Evolutionary conservation across 1,140 invertebrate species (phyloP).

Genomic region (Ruditapes philippinarum): DNA sequence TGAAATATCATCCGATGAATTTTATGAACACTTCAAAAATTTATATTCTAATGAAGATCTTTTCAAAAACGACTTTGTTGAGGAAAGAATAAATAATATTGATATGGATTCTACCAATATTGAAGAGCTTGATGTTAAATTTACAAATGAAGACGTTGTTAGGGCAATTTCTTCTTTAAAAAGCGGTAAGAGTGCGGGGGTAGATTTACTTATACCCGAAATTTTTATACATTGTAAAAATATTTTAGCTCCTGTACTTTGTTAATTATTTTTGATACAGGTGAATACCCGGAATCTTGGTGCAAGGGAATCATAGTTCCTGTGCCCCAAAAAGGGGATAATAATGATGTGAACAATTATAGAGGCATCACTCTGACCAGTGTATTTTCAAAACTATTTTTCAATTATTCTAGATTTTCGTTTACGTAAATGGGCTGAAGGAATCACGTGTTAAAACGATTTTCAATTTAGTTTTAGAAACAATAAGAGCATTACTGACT

Average conservation of each 20-base stretch:
- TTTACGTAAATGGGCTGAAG: slow-evolving; percentile 12
- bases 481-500: slow-evolving; percentile 5
- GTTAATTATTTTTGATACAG: slow-evolving; percentile 30
- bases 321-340: slow-evolving; percentile 50
- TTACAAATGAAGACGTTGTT: background rate
- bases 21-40: background rate
- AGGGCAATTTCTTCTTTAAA: background rate
- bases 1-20: background rate
- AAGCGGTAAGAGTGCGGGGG: background rate
- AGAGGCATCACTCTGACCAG: slow-evolving; percentile 48
- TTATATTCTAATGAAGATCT: background rate
- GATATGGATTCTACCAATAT: background rate
- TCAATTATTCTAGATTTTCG: slow-evolving; percentile 29
- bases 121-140: background rate
- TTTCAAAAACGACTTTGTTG: background rate
- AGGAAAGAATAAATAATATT: background rate
- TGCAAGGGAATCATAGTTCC: slow-evolving; percentile 44
- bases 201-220: background rate
- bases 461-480: slow-evolving; percentile 42
- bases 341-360: slow-evolving; percentile 53
- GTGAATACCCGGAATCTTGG: slow-evolving; percentile 38
- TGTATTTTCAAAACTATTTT: slow-evolving; percentile 42
- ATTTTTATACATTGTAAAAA: slow-evolving; percentile 18
- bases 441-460: background rate
- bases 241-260: background rate